phyloP scores from a whole-genome alignment of 37 sponge, comb jelly and placozoan genomes.

The Petrosia ficiformis region DNA sequence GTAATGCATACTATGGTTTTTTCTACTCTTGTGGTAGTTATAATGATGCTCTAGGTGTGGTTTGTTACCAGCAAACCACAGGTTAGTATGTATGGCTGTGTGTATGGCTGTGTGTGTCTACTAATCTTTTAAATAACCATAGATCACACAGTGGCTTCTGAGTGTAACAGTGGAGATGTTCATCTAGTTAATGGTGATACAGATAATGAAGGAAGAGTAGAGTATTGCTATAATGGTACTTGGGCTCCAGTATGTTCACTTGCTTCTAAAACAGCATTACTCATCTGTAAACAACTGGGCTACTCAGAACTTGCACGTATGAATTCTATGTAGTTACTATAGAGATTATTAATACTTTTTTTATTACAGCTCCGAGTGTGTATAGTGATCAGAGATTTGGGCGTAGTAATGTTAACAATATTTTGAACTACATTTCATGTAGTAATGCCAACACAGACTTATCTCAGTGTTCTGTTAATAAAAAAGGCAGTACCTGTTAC shows the following conservation, averaged over 20 bases:
- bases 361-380: not conserved
- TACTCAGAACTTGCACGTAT: not conserved
- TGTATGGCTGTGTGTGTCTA: not conserved
- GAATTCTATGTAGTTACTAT: too few relatives aligned
- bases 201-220: constrained; percentile 7
- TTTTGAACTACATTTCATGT: not conserved
- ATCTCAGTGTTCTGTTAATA: not conserved
- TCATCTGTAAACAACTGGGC: constrained; percentile 4
- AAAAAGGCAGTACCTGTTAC: not conserved
- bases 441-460: not conserved
- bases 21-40: not conserved
- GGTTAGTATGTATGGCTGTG: not conserved
- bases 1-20: not conserved
- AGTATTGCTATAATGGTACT: constrained; percentile 4
- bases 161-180: not conserved
- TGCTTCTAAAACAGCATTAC: not conserved
- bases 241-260: not conserved
- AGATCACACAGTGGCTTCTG: too few relatives aligned
- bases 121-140: not conserved
- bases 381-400: constrained; percentile 2
- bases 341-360: not conserved
- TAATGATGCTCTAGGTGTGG: too few relatives aligned
- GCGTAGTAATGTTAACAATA: not conserved
- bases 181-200: not conserved
- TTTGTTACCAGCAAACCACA: not conserved